Evolutionary conservation across 2,888 invertebrate species (phyloP), one percentile per base, ranked within the genome.

Genomic region (Conops quadrifasciatus): DNA sequence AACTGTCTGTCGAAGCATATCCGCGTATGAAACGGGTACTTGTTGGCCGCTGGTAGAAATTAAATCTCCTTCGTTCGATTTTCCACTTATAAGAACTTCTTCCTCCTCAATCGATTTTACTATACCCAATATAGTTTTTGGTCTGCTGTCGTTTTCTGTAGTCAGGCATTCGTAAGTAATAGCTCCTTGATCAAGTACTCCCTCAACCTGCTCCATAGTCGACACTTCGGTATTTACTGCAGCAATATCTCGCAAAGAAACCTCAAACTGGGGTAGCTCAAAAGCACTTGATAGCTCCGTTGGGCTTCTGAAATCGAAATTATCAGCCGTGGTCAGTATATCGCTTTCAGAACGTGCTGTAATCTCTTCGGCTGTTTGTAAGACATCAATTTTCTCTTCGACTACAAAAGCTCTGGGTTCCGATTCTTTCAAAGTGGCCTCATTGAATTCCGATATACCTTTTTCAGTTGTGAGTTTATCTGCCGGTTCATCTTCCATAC

Each of bases 401-500:
- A 26, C n/a, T 2, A 59, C 16, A 5, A 56, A 3, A 56, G 21
- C 4, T 2, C 21, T 56, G 56, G n/a, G 11, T 56, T 56, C 56
- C n/a, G n/a, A 19, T 43, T 9, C 21, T 62, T 11, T 13, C 21
- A 9, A 0, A n/a, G 30, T 11, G 13, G 16, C n/a, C n/a, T n/a
- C n/a, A n/a, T n/a, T n/a, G n/a, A n/a, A n/a, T n/a, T n/a, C n/a
- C n/a, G n/a, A n/a, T n/a, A n/a, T n/a, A n/a, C n/a, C n/a, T n/a
- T n/a, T n/a, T n/a, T n/a, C n/a, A n/a, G n/a, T n/a, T n/a, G n/a
- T n/a, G n/a, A n/a, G n/a, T n/a, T n/a, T 11, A 0, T 16, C 45
- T n/a, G 16, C 28, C 26, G 28, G 75, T 62, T 83, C 84, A 5
- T 85, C 84, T 60, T 83, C 84, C 2, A 84, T 81, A 69, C 85